Conservation (phyloP, 2,888 invertebrate species). For the Xylocampa areola region DNA sequence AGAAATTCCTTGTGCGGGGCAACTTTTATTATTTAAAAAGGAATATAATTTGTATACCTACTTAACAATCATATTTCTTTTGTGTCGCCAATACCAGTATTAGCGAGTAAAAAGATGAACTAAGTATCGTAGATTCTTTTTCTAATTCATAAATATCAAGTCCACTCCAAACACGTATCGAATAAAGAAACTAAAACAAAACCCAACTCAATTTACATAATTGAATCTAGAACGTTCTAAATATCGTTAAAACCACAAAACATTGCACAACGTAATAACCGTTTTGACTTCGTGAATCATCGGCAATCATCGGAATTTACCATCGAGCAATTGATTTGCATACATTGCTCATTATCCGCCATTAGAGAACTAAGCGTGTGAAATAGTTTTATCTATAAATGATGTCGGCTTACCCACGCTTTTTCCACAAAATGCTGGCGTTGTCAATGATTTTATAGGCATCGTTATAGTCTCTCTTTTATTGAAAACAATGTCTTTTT, state of each 20-base stretch:
- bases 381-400: conserved; percentile 45
- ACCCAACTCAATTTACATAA: conserved; percentile 22
- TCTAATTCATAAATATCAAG: neutral
- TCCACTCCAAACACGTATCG: neutral
- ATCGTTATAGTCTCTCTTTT: conserved; percentile 16
- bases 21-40: no score
- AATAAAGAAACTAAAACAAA: conserved; percentile 14
- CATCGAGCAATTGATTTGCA: conserved; percentile 50
- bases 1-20: no score
- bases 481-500: conserved; percentile 23
- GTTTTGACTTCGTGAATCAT: conserved; percentile 35
- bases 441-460: conserved; percentile 28
- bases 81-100: no score
- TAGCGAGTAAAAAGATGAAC: no score
- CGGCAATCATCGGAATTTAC: conserved; percentile 27
- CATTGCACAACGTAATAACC: conserved; percentile 29
- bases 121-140: neutral
- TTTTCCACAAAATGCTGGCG: conserved; percentile 21
- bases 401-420: conserved; percentile 24
- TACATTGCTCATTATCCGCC: conserved; percentile 55
- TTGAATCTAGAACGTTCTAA: conserved; percentile 34
- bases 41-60: no score
- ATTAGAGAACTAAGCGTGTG: conserved; percentile 32
- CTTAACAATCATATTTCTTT: no score
- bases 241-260: conserved; percentile 23